These are phyloP conservation scores for Echinarachnius parma DNA, from an alignment of 53 echinoderm and acorn worm genomes.

Conservation along the genomic window DNA sequence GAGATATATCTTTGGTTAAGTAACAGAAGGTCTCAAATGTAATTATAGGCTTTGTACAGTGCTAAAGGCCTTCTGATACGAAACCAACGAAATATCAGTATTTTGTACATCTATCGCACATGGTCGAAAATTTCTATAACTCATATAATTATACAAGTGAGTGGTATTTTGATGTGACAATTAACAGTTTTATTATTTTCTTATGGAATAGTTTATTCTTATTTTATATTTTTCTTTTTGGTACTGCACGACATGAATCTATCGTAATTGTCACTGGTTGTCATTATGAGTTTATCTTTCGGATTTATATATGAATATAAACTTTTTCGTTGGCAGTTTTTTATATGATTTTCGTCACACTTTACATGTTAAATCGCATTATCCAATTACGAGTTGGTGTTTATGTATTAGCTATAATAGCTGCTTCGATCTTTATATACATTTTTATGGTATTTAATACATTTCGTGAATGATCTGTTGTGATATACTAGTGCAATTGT, in stretches of 20 bases:
- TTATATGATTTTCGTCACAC: slow-evolving; percentile 38
- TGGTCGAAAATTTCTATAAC: too few species aligned
- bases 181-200: not conserved
- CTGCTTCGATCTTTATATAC: slow-evolving; percentile 33
- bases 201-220: not conserved
- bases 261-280: not conserved
- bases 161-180: slow-evolving; percentile 10
- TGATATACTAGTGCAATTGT: slow-evolving; percentile 31
- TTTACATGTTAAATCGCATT: slow-evolving; percentile 36
- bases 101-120: too few species aligned
- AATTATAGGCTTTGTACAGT: too few species aligned
- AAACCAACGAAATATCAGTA: too few species aligned
- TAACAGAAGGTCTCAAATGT: too few species aligned
- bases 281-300: not conserved
- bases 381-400: not conserved
- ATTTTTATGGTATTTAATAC: slow-evolving; percentile 33
- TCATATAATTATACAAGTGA: not conserved
- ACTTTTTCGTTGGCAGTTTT: not conserved
- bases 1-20: too few species aligned
- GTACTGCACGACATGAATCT: not conserved
- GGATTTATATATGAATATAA: not conserved
- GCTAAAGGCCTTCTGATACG: too few species aligned
- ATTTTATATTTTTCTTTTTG: not conserved
- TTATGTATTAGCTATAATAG: slow-evolving; percentile 21
- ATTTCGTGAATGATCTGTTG: not conserved